Percentiles rank a stretch among this genome's conserved stretches.
phyloP scores from a whole-genome alignment of 1,140 invertebrate genomes.

The Acromyrmex heyeri region DNA sequence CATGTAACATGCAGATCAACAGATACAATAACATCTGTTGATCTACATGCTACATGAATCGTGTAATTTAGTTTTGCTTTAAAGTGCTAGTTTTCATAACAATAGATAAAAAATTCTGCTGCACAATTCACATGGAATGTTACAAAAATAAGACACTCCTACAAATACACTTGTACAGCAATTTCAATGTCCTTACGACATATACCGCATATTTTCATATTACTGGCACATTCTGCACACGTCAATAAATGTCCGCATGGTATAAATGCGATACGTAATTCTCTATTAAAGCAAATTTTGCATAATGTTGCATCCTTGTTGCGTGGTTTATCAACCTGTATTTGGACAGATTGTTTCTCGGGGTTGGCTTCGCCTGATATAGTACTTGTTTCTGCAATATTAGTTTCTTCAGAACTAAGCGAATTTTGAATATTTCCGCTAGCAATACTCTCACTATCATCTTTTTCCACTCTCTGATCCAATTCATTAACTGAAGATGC shows the following conservation, averaged over 20 bases:
- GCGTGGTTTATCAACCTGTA: constrained; percentile 55
- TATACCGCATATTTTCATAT: constrained; percentile 93
- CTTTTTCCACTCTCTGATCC: constrained; percentile 42
- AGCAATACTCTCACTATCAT: constrained; percentile 69
- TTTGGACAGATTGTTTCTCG: constrained; percentile 41
- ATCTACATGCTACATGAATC: constrained; percentile 80
- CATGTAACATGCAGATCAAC: too few relatives aligned
- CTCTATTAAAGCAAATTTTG: constrained; percentile 93
- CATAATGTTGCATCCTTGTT: constrained; percentile 88
- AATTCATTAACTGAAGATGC: constrained; percentile 51
- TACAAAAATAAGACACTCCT: constrained; percentile 69
- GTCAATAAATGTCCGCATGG: constrained; percentile 96
- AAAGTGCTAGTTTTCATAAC: constrained; percentile 51
- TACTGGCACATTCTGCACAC: constrained; percentile 93
- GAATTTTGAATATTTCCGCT: constrained; percentile 71
- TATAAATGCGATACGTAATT: constrained; percentile 94
- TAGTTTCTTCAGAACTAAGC: constrained; percentile 6
- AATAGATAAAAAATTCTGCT: constrained; percentile 41
- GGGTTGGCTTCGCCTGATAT: background rate
- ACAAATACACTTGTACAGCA: constrained; percentile 92
- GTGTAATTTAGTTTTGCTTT: constrained; percentile 76
- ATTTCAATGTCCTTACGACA: constrained; percentile 92
- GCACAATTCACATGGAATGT: constrained; percentile 28
- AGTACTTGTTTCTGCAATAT: background rate
- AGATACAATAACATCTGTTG: too few relatives aligned